These are phyloP conservation scores for Nycteola revayana DNA, from an alignment of 2,888 invertebrate genomes.

Conservation along the genomic window DNA sequence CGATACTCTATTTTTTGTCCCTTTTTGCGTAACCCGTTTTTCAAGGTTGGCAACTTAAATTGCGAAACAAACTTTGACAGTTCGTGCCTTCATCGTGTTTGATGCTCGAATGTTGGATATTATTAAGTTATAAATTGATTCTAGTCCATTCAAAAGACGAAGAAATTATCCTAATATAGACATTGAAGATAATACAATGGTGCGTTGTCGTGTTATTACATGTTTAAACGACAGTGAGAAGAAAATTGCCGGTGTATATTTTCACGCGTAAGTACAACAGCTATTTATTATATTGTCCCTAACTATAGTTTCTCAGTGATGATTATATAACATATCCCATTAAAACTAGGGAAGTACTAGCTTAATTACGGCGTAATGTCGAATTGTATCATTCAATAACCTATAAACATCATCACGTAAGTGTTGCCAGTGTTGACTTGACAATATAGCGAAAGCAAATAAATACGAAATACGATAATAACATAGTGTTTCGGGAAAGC, in stretches of 20 bases:
- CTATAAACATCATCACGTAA: not conserved
- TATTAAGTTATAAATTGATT: too few species aligned
- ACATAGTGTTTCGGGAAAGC: not conserved
- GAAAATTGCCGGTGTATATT: slow-evolving; percentile 1
- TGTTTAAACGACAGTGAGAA: not conserved
- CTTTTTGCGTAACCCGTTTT: too few species aligned
- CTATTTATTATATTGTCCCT: not conserved
- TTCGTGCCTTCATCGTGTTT: too few species aligned
- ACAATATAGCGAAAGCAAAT: too few species aligned
- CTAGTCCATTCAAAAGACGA: too few species aligned
- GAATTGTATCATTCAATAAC: not conserved
- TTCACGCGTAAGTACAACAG: slow-evolving; percentile 1
- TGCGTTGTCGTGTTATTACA: not conserved
- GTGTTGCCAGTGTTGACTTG: slow-evolving; percentile 1
- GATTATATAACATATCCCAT: too few species aligned
- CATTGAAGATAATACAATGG: too few species aligned
- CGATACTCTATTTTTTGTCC: too few species aligned
- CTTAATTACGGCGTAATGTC: not conserved
- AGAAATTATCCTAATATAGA: too few species aligned
- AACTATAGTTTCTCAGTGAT: not conserved
- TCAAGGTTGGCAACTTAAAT: too few species aligned
- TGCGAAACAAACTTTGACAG: too few species aligned
- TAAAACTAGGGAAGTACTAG: not conserved
- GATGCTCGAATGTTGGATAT: too few species aligned
- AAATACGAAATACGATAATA: not conserved